These are phyloP conservation scores for Eonycteris spelaea DNA, from an alignment of 2,113 vertebrate genomes.

Conservation along the genomic window DNA sequence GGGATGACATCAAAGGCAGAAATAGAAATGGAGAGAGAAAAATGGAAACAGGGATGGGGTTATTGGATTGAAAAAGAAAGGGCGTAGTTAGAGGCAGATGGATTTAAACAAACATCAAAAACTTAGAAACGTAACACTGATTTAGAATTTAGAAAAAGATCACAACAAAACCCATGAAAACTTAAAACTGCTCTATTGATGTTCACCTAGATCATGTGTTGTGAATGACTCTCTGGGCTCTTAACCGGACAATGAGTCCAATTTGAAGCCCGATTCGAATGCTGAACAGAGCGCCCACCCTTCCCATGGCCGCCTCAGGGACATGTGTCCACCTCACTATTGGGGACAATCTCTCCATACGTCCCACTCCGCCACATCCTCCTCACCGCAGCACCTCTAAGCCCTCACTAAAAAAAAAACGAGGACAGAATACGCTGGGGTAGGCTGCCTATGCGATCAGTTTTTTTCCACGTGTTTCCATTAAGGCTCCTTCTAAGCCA, in stretches of 20 bases:
- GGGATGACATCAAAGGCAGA: slow-evolving; percentile 79
- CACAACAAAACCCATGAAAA: background rate
- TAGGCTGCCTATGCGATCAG: background rate
- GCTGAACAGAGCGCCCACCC: background rate
- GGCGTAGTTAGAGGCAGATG: slow-evolving; percentile 52
- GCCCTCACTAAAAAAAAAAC: background rate
- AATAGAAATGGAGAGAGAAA: slow-evolving; percentile 76
- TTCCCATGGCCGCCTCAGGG: too few relatives aligned
- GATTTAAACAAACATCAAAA: slow-evolving; percentile 19
- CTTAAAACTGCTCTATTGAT: background rate
- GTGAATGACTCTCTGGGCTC: background rate
- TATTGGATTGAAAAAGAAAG: slow-evolving; percentile 73
- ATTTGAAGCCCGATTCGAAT: background rate
- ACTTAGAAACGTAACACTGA: background rate
- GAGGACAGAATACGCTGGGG: background rate
- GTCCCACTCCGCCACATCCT: background rate
- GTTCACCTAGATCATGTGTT: background rate
- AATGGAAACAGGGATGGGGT: slow-evolving; percentile 76
- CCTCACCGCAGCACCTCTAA: background rate
- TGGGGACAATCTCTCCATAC: background rate
- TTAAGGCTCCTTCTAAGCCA: background rate
- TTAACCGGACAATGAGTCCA: background rate
- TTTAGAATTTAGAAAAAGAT: slow-evolving; percentile 13
- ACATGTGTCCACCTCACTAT: background rate
- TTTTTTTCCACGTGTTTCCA: background rate